Percentiles rank a stretch among this genome's conserved stretches.
Evolutionary conservation across 2,888 invertebrate species (phyloP).

Genomic region (Phrixothrix hirtus): DNA sequence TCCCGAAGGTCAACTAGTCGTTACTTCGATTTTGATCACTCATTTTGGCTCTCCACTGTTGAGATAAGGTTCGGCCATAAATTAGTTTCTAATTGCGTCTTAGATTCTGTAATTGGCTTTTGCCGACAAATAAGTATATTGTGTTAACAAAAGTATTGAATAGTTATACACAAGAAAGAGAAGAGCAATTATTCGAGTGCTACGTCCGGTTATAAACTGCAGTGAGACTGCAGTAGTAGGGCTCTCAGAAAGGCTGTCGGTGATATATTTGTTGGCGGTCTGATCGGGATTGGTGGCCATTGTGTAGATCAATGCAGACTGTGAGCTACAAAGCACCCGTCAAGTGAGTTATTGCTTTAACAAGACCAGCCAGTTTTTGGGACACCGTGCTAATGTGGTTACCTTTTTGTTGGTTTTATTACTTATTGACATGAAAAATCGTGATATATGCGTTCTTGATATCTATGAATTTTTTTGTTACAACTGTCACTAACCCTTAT

Average conservation of each 20-base stretch:
- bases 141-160: neutral
- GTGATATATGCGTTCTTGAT: neutral
- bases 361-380: slow-evolving; percentile 28
- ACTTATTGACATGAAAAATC: neutral
- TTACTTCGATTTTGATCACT: slow-evolving; percentile 9
- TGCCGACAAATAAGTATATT: too few species aligned
- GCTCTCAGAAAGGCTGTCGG: slow-evolving; percentile 23
- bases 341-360: slow-evolving; percentile 47
- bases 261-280: slow-evolving; percentile 41
- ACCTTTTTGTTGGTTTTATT: slow-evolving; percentile 25
- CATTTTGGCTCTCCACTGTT: neutral
- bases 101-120: too few species aligned
- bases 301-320: slow-evolving; percentile 48
- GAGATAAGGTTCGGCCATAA: neutral
- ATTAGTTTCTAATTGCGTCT: slow-evolving; percentile 2
- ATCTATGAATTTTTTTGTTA: neutral
- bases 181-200: slow-evolving; percentile 9
- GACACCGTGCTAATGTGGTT: slow-evolving; percentile 25
- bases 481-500: neutral
- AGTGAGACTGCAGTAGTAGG: slow-evolving; percentile 12
- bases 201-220: slow-evolving; percentile 11
- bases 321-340: slow-evolving; percentile 40
- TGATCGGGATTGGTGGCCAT: slow-evolving; percentile 48
- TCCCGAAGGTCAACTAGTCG: slow-evolving; percentile 20
- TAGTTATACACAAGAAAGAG: neutral